Conservation (phyloP, 2,113 vertebrate species). For the Pseudorasbora parva region DNA sequence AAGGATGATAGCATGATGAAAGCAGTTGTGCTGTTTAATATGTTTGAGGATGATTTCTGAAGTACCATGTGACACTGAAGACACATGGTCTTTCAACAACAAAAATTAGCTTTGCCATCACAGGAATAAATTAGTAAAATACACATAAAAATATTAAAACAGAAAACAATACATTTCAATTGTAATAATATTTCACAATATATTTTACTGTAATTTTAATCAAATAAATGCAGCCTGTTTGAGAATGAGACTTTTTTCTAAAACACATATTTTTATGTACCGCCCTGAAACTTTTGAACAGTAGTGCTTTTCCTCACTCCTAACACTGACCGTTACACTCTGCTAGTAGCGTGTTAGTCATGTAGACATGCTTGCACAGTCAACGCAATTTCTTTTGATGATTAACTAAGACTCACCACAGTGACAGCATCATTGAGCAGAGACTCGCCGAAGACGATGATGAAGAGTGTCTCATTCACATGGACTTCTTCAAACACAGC, state of each 20-base stretch:
- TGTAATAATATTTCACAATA: too few species aligned
- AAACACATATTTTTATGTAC: background rate
- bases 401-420: conserved; percentile 81
- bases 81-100: background rate
- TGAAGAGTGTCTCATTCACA: conserved; percentile 94
- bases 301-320: background rate
- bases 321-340: background rate
- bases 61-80: background rate
- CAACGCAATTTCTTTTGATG: background rate
- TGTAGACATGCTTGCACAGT: background rate
- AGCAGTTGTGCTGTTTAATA: too few species aligned
- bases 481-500: conserved; percentile 97
- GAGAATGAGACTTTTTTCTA: background rate
- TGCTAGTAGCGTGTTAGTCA: background rate
- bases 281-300: background rate
- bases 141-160: too few species aligned
- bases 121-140: too few species aligned
- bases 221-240: background rate
- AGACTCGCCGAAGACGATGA: conserved; percentile 97
- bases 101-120: too few species aligned
- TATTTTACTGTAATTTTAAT: too few species aligned
- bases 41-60: background rate
- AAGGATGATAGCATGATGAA: too few species aligned
- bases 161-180: too few species aligned
- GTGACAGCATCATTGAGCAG: conserved; percentile 97